A percentile compares a stretch with the other conserved stretches of the same genome.
Evolutionary conservation across 2,113 vertebrate genomes (phyloP).

Genomic region (Himantopus leucocephalus): DNA sequence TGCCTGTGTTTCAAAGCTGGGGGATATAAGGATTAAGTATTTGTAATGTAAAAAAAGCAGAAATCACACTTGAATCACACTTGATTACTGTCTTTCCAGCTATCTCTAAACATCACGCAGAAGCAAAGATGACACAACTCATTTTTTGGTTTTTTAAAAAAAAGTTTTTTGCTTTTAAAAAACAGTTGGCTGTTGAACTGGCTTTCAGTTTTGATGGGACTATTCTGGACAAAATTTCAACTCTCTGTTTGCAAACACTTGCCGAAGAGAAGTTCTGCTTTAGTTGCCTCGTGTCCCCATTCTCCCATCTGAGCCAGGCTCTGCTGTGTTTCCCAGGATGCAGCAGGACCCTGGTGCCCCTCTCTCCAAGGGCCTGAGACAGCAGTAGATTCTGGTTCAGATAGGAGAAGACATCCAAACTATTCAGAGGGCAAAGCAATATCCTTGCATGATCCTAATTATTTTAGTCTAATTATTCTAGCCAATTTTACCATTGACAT

Average conservation of each 20-base stretch:
- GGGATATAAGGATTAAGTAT: background rate
- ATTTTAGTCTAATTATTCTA: background rate
- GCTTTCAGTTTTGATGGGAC: background rate
- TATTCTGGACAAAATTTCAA: background rate
- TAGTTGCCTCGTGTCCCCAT: fast-evolving
- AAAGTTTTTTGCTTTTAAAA: no score
- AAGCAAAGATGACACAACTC: background rate
- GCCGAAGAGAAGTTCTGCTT: background rate
- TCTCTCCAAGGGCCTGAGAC: background rate
- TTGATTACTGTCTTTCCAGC: background rate
- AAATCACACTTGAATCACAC: background rate
- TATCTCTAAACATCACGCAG: background rate
- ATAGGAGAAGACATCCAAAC: background rate
- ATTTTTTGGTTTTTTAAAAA: background rate
- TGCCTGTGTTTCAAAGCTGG: background rate
- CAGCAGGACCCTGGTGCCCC: background rate
- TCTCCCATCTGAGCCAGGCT: background rate
- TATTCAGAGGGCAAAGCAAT: background rate
- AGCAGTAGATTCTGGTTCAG: background rate
- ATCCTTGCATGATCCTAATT: background rate
- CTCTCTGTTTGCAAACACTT: background rate
- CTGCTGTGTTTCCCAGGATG: background rate
- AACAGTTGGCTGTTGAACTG: background rate
- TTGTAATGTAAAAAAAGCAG: background rate
- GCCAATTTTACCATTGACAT: background rate